Conservation (phyloP, 2,113 vertebrate genomes). For the Bubo scandiacus region DNA sequence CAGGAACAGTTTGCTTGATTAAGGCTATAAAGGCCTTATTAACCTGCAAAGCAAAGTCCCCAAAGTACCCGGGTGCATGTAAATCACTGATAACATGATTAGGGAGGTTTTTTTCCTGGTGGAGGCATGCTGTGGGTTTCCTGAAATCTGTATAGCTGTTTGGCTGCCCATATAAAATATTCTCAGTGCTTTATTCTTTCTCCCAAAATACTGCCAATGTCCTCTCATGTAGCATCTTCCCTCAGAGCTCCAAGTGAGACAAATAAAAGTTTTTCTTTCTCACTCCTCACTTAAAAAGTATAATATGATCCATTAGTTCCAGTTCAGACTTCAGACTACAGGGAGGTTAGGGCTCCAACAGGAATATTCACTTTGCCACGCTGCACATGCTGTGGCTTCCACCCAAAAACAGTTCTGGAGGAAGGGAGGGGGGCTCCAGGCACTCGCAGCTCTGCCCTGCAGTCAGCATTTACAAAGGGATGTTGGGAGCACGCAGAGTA, state of each 20-base stretch:
- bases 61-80: neutral
- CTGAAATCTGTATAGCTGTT: neutral
- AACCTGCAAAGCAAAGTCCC: conserved; percentile 1
- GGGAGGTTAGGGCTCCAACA: neutral
- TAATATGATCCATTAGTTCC: neutral
- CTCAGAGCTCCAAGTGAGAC: neutral
- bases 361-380: conserved; percentile 3
- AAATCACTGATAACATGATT: conserved; percentile 9
- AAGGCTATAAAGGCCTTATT: neutral
- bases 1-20: neutral
- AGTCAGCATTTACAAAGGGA: conserved; percentile 35
- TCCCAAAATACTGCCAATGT: neutral
- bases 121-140: neutral
- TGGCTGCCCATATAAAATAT: neutral
- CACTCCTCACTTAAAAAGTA: neutral
- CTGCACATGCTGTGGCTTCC: conserved; percentile 1
- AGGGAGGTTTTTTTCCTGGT: neutral
- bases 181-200: neutral
- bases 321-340: neutral
- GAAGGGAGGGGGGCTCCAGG: conserved; percentile 28
- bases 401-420: conserved; percentile 42
- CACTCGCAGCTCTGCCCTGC: neutral
- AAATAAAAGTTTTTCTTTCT: conserved; percentile 18
- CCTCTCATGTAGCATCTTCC: neutral
- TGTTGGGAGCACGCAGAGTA: neutral